A percentile compares a stretch with the other conserved stretches of the same genome.
These are phyloP conservation scores for Xylophagus ater DNA, from an alignment of 2,888 invertebrate species.

Conservation along the genomic window DNA sequence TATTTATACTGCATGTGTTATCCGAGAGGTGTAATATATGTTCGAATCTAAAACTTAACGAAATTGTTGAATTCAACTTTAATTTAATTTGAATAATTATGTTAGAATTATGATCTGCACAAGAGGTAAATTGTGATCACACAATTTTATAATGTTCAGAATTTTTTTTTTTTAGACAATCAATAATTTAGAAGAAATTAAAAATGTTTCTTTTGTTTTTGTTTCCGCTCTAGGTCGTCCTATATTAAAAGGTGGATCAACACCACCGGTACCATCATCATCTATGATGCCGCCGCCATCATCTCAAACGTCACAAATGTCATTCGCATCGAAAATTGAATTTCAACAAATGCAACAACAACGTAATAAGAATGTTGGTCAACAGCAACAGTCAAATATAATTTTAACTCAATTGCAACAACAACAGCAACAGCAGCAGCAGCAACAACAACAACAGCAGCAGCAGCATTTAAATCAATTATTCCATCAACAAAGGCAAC, in stretches of 20 bases:
- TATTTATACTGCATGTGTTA: too few species aligned
- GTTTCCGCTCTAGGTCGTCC: constrained; percentile 29
- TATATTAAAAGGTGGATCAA: constrained; percentile 32
- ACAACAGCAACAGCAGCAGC: constrained; percentile 33
- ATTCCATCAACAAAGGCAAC: constrained; percentile 14
- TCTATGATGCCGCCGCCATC: constrained; percentile 19
- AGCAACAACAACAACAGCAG: constrained; percentile 26
- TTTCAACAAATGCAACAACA: constrained; percentile 29
- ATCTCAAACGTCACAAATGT: too few species aligned
- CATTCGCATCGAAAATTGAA: constrained; percentile 26
- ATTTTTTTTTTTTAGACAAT: neutral
- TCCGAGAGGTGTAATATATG: too few species aligned
- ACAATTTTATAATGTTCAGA: too few species aligned
- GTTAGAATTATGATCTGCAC: too few species aligned
- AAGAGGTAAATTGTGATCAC: too few species aligned
- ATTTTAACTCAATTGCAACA: constrained; percentile 25
- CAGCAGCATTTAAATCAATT: constrained; percentile 32
- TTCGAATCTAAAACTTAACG: too few species aligned
- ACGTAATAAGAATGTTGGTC: neutral
- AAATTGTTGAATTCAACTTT: too few species aligned
- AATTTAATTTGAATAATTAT: too few species aligned
- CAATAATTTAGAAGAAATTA: neutral
- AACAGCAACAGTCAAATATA: constrained; percentile 20
- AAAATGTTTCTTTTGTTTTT: neutral
- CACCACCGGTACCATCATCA: constrained; percentile 17